Conservation (phyloP, 2,113 vertebrate genomes). For the Eretmochelys imbricata region DNA sequence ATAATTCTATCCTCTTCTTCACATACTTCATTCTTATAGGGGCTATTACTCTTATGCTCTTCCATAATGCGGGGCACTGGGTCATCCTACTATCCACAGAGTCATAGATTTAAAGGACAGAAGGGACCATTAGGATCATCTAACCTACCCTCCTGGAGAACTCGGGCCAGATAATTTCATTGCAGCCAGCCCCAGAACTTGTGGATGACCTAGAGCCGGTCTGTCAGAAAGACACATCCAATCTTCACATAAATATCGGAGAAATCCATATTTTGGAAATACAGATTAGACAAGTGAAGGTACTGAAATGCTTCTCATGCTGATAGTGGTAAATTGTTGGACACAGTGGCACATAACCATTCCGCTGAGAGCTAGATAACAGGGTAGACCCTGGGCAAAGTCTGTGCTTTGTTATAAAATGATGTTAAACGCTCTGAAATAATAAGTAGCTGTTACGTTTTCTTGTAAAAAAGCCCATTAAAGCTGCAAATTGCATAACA, state of each 20-base stretch:
- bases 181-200: accelerated
- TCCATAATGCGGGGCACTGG: background rate
- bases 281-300: background rate
- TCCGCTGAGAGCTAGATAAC: constrained; percentile 4
- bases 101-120: background rate
- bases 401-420: constrained; percentile 50
- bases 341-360: background rate
- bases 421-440: constrained; percentile 57
- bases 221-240: background rate
- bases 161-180: background rate
- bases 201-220: accelerated
- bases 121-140: background rate
- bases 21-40: background rate
- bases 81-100: accelerated
- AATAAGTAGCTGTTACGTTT: constrained; percentile 14
- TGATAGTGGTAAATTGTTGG: constrained; percentile 1
- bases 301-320: background rate
- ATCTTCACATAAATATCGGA: background rate
- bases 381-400: constrained; percentile 16
- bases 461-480: constrained; percentile 9
- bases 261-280: background rate
- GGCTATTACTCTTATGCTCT: background rate
- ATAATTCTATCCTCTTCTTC: no score
- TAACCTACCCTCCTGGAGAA: background rate
- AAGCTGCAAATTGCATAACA: constrained; percentile 16